Conservation (phyloP, 1,140 invertebrate genomes). For the Proales similis region DNA sequence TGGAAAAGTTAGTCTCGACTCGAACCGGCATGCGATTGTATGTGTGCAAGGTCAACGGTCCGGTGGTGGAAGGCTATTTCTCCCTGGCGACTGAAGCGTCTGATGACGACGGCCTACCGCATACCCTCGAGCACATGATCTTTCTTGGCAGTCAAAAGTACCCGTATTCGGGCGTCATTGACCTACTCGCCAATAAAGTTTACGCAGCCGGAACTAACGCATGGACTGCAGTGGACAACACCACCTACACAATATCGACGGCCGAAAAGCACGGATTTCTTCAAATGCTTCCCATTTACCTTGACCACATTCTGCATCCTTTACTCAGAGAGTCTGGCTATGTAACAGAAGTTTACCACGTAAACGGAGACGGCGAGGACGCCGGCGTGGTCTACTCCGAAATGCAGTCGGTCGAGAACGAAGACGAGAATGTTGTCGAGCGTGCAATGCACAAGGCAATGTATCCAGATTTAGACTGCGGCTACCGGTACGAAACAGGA, state of each 20-base stretch:
- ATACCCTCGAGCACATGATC: constrained; percentile 82
- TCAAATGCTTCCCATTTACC: constrained; percentile 75
- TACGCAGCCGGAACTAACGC: constrained; percentile 82
- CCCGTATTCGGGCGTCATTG: constrained; percentile 77
- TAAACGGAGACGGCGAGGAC: constrained; percentile 72
- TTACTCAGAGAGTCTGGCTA: constrained; percentile 70
- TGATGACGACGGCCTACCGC: constrained; percentile 82
- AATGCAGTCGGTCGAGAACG: constrained; percentile 77
- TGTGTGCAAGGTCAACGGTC: constrained; percentile 74
- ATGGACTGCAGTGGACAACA: constrained; percentile 70
- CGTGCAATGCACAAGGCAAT: constrained; percentile 61
- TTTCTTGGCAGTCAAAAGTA: constrained; percentile 82
- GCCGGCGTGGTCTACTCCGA: constrained; percentile 86
- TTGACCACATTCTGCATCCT: constrained; percentile 80
- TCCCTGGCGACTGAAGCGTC: constrained; percentile 74
- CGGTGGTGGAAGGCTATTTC: constrained; percentile 75
- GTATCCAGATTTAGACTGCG: constrained; percentile 67
- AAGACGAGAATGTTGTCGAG: constrained; percentile 62
- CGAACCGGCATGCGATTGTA: constrained; percentile 70
- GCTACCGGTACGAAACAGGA: constrained; percentile 74
- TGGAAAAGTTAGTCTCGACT: constrained; percentile 71
- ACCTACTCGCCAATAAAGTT: constrained; percentile 77
- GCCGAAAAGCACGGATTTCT: constrained; percentile 78
- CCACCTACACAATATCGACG: constrained; percentile 77
- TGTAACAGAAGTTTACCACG: constrained; percentile 81